These are phyloP conservation scores for Eupithecia exiguata DNA, from an alignment of 2,888 invertebrate genomes.

Conservation along the genomic window DNA sequence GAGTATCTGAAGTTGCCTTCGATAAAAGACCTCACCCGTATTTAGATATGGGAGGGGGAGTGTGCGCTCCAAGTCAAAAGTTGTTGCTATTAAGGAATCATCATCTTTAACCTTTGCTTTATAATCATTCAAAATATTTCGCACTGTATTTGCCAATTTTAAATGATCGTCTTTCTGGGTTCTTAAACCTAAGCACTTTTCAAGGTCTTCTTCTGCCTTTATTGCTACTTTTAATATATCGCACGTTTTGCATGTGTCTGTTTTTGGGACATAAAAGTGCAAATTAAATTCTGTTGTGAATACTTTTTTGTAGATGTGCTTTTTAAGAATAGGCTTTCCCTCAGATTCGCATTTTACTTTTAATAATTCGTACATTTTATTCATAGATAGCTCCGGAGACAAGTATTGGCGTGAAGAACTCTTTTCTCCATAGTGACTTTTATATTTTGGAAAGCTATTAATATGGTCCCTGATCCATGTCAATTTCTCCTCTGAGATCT, in stretches of 20 bases:
- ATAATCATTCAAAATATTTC: slow-evolving; percentile 31
- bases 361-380: slow-evolving; percentile 37
- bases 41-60: no score
- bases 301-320: slow-evolving; percentile 28
- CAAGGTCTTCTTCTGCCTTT: slow-evolving; percentile 11
- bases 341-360: slow-evolving; percentile 37
- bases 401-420: slow-evolving; percentile 29
- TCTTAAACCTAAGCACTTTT: slow-evolving; percentile 28
- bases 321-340: slow-evolving; percentile 30
- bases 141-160: slow-evolving; percentile 27
- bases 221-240: slow-evolving; percentile 16
- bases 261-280: slow-evolving; percentile 34
- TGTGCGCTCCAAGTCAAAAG: slow-evolving; percentile 30
- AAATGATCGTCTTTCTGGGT: slow-evolving; percentile 26
- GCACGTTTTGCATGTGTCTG: slow-evolving; percentile 36
- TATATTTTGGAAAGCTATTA: slow-evolving; percentile 38
- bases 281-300: slow-evolving; percentile 36
- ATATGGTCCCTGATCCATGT: slow-evolving; percentile 31
- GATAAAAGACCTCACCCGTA: slow-evolving; percentile 27
- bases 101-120: slow-evolving; percentile 34
- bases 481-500: slow-evolving; percentile 37
- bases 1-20: slow-evolving; percentile 40
- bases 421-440: slow-evolving; percentile 35
- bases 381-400: slow-evolving; percentile 31
- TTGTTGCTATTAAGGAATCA: slow-evolving; percentile 31